Base-by-base conservation (phyloP, 30 jellyfish, hydroid and myxozoan species). In the Pseudorhiza aurosa region DNA sequence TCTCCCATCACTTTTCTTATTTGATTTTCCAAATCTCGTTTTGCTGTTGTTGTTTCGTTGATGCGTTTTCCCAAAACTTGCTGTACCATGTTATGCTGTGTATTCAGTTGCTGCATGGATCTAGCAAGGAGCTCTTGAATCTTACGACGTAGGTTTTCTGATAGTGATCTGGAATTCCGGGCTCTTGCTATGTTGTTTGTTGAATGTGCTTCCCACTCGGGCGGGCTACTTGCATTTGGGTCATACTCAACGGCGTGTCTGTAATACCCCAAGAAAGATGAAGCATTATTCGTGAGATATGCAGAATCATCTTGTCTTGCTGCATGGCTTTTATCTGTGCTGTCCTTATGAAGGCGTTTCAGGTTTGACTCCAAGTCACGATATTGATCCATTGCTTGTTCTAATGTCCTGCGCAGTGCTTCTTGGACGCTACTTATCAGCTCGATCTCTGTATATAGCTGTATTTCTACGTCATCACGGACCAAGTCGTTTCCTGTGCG, bases 331-430 rank as follows among this genome's bases (percentile, higher is more conserved):
- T 78, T 78, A 28, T 78, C 90, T 30, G 75, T 78, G 75, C 90
- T 78, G 76, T 78, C 90, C 35, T 78, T 78, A 75, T 78, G 90
- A 14, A 78, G 73, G 55, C 90, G 90, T 55, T 78, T 78, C 35
- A 78, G 63, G 63, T 82, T 62, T 11, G 90, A 78, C 68, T 78
- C 90, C 36, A 78, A 42, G 46, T 78, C 90, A 28, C 90, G 82
- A 56, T 78, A 78, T 42, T 78, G 90, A 64, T 78, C 90, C 90
- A 78, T 78, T 29, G 90, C 90, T n/a, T 78, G 90, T n/a, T 78
- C 90, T 26, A 78, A 37, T 9, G 90, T 78, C 21, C 90, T 78
- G 4, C 90, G 72, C 67, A 78, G 73, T 18, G 90, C 77, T 46
- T 78, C 90, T 62, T 78, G 90, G 11, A 78, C 90, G 32, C 90